Evolutionary conservation across 2,113 vertebrate species (phyloP), one percentile per base, ranked within the genome.

Genomic region (Platanista minor): DNA sequence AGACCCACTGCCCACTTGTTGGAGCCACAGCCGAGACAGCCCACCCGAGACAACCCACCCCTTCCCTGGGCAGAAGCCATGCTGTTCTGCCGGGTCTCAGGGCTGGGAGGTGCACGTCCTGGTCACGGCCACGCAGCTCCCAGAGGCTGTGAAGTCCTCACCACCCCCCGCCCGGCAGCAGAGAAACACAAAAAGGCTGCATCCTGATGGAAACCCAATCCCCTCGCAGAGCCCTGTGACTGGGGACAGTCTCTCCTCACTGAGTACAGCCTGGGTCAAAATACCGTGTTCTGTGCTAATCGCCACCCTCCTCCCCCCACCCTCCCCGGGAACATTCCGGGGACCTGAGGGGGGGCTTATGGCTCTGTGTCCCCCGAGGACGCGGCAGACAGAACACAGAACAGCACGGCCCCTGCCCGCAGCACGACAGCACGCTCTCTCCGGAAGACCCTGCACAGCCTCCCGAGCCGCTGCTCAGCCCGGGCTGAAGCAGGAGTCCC

Each of bases 221-320:
- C 61, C 59, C 86, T 98, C 95, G 0, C 99, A 98, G 90, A 81
- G 91, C 8, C 80, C 98, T 98, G 98, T 13, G 93, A 98, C n/a
- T 95, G 23, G 54, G 72, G 17, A 86, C 88, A 92, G 59, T 81
- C 71, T 41, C 59, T 98, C 87, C 98, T 66, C 46, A 3, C 31
- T 12, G 61, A 21, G 95, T 94, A 98, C 90, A 23, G 80, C 64
- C 74, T 66, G 87, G 61, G 77, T 90, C 95, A 59, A 96, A 91
- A 72, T 95, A 98, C 97, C 78, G 52, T 17, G 96, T 98, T 98
- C 97, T 2, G 25, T 97, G 98, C 77, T 98, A 96, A 98, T 96
- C 95, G 90, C 8, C 4, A 43, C 43, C 49, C 52, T 21, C 7
- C 7, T n/a, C 52, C 94, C 88, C 86, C 54, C 54, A 23, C 46